A percentile compares a stretch with the other conserved stretches of the same genome.
These are phyloP conservation scores for Autographa pulchrina DNA, from an alignment of 2,888 invertebrate species.

Conservation along the genomic window DNA sequence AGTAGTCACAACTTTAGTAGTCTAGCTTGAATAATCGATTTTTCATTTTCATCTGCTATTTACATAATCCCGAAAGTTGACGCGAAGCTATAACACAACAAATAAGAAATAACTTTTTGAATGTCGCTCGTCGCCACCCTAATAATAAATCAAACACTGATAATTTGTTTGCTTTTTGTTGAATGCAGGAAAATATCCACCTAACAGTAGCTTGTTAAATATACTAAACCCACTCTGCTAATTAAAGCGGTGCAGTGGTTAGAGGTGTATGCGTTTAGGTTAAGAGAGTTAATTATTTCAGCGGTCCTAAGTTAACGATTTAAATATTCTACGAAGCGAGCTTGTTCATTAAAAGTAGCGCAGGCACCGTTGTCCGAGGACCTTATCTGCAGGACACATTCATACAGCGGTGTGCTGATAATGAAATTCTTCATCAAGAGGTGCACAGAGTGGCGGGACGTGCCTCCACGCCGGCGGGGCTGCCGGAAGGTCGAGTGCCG, in stretches of 20 bases:
- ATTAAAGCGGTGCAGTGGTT: slow-evolving; percentile 40
- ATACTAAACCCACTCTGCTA: slow-evolving; percentile 28
- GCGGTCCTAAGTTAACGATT: slow-evolving; percentile 37
- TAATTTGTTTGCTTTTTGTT: slow-evolving; percentile 21
- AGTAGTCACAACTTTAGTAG: background rate
- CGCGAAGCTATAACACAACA: slow-evolving; percentile 21
- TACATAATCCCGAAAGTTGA: slow-evolving; percentile 44
- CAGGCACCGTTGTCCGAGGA: slow-evolving; percentile 55
- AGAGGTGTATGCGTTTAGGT: slow-evolving; percentile 36
- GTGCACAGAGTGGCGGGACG: slow-evolving; percentile 76
- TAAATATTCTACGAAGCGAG: slow-evolving; percentile 44
- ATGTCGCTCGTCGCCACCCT: slow-evolving; percentile 4
- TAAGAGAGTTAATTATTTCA: slow-evolving; percentile 38
- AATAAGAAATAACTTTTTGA: slow-evolving; percentile 40
- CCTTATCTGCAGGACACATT: slow-evolving; percentile 74
- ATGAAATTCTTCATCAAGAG: slow-evolving; percentile 85
- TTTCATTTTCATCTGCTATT: slow-evolving; percentile 5
- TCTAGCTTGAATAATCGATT: slow-evolving; percentile 7
- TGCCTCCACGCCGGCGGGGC: slow-evolving; percentile 64
- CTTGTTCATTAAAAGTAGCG: slow-evolving; percentile 59
- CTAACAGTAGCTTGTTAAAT: slow-evolving; percentile 15
- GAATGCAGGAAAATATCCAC: background rate
- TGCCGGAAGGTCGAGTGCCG: slow-evolving; percentile 62
- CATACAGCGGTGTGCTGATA: slow-evolving; percentile 76
- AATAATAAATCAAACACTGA: slow-evolving; percentile 23